phyloP scores from a whole-genome alignment of 2,888 invertebrate genomes.

The Lordiphosa andalusiaca region DNA sequence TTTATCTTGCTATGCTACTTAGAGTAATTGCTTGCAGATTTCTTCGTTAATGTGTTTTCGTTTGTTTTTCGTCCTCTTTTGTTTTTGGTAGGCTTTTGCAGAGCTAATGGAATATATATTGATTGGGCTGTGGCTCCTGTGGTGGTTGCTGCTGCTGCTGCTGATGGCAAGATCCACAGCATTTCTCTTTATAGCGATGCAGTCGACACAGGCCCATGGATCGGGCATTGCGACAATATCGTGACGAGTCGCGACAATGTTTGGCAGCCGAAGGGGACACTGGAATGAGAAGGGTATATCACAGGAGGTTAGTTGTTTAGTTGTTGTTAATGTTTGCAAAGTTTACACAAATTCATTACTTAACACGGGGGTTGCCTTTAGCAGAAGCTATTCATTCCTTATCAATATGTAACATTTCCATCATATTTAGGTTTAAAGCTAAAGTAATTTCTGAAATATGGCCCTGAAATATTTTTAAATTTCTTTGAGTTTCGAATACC shows the following conservation, averaged over 20 bases:
- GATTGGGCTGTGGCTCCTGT: slow-evolving; percentile 28
- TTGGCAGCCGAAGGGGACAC: slow-evolving; percentile 26
- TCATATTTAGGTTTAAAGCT: too few relatives aligned
- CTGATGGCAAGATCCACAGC: slow-evolving; percentile 89
- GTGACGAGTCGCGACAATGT: slow-evolving; percentile 88
- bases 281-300: slow-evolving; percentile 3
- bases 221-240: slow-evolving; percentile 92
- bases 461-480: too few relatives aligned
- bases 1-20: slow-evolving; percentile 39
- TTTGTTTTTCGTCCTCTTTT: slow-evolving; percentile 1
- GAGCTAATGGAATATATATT: slow-evolving; percentile 46
- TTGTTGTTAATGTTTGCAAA: too few relatives aligned
- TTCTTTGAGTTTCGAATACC: too few relatives aligned
- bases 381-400: too few relatives aligned
- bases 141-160: background rate
- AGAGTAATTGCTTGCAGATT: slow-evolving; percentile 58
- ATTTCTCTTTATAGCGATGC: slow-evolving; percentile 90
- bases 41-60: slow-evolving; percentile 11
- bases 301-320: too few relatives aligned
- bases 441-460: too few relatives aligned
- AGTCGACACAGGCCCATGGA: slow-evolving; percentile 93
- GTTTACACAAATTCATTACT: too few relatives aligned
- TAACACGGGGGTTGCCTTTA: too few relatives aligned
- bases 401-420: too few relatives aligned
- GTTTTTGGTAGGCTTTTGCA: slow-evolving; percentile 9